Evolutionary conservation across 2,113 vertebrate species (phyloP).

Genomic region (Lepisosteus osseus): DNA sequence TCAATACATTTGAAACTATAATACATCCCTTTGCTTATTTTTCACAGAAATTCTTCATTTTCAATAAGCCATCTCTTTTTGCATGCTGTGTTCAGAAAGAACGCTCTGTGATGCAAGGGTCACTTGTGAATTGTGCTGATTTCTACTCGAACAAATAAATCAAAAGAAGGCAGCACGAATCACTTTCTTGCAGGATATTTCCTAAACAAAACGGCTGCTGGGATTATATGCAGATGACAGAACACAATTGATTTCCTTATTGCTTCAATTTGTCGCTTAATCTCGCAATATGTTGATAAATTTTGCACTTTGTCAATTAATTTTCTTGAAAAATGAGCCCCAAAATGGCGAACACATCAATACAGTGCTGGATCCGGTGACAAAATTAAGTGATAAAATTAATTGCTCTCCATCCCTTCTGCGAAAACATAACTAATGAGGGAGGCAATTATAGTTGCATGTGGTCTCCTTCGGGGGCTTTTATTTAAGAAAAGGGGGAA

Average conservation of each 20-base stretch:
- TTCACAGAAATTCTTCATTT: too few species aligned
- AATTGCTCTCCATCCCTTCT: slow-evolving; percentile 67
- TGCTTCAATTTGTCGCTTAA: slow-evolving; percentile 71
- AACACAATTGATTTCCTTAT: slow-evolving; percentile 77
- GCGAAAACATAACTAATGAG: slow-evolving; percentile 78
- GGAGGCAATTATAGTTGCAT: slow-evolving; percentile 72
- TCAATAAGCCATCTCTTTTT: too few species aligned
- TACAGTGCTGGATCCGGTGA: slow-evolving; percentile 62
- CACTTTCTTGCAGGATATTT: slow-evolving; percentile 54
- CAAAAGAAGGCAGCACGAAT: slow-evolving; percentile 59
- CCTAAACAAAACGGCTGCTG: slow-evolving; percentile 47
- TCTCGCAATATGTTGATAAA: slow-evolving; percentile 28
- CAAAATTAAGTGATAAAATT: slow-evolving; percentile 80
- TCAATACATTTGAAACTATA: too few species aligned
- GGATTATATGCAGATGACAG: slow-evolving; percentile 53
- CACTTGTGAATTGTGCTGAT: slow-evolving; percentile 71
- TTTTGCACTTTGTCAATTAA: slow-evolving; percentile 73
- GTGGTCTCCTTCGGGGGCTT: slow-evolving; percentile 58
- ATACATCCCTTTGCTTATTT: too few species aligned
- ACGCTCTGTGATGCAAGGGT: slow-evolving; percentile 51
- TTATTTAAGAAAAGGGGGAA: slow-evolving; percentile 64
- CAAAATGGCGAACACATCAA: slow-evolving; percentile 59
- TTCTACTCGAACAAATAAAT: slow-evolving; percentile 68
- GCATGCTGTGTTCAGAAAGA: slow-evolving; percentile 23
- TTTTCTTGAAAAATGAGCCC: slow-evolving; percentile 69